Evolutionary conservation across 2,797 vertebrate genomes (phyloP), one percentile per base, ranked within the genome.

Genomic region (Myioborus miniatus): DNA sequence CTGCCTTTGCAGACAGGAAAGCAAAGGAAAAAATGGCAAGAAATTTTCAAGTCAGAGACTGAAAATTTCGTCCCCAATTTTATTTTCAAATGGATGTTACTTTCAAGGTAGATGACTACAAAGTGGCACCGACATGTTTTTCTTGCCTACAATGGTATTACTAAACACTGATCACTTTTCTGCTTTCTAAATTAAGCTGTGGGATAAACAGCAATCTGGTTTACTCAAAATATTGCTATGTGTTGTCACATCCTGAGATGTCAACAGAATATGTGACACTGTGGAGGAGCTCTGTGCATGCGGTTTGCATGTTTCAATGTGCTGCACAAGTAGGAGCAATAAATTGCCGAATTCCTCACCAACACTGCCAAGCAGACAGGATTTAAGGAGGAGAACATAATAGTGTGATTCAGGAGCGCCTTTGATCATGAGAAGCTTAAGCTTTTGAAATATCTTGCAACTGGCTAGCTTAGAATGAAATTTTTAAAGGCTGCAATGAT

Each of bases 311-410:
- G 56, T 86, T 96, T 82, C 84, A 55, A 55, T 91, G 46, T 29
- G 49, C 80, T 74, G 86, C 41, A 18, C 4, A 14, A 84, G 82
- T 10, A 69, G 50, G 65, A 94, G 91, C 30, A 83, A 87, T 80
- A 94, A 94, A 89, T 84, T 90, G 71, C 91, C 24, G 2, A 90
- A 81, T 85, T 91, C 71, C 76, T 89, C 87, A 71, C 91, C 80
- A 91, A 68, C 60, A 47, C 80, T 84, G 70, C 93, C 86, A 87
- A 60, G 90, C 29, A 91, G 95, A 94, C 91, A 94, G 91, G 83
- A 83, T 96, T 96, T 85, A 87, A 97, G 96, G 96, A 97, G 96
- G 96, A 94, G 97, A 96, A 95, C 60, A 74, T 92, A 93, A 95
- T 94, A 89, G 53, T 75, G 94, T 87, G 96, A 81, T 94, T 97